Conservation (phyloP, 2,113 vertebrate species). For the Falco punctatus region DNA sequence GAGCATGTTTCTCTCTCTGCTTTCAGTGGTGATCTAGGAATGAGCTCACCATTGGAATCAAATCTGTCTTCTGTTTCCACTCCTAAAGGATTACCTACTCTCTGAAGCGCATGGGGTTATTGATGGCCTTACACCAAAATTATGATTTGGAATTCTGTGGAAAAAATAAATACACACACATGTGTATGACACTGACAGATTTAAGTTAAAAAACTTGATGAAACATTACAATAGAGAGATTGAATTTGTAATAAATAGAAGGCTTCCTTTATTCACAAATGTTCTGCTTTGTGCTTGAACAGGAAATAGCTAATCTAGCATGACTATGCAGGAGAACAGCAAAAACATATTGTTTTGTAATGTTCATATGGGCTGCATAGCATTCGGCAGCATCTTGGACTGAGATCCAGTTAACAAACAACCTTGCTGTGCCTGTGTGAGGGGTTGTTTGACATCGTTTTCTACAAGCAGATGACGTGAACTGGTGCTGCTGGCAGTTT, state of each 20-base stretch:
- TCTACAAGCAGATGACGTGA: neutral
- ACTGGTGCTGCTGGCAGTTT: neutral
- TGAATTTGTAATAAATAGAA: slow-evolving; percentile 41
- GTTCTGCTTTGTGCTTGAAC: neutral
- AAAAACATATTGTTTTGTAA: neutral
- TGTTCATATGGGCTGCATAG: neutral
- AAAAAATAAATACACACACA: slow-evolving; percentile 21
- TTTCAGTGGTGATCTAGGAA: slow-evolving; percentile 79
- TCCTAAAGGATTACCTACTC: slow-evolving; percentile 80
- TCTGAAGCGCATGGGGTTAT: slow-evolving; percentile 67
- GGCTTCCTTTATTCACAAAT: neutral
- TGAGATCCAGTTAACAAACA: neutral
- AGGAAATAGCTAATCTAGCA: neutral
- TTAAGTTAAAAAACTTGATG: slow-evolving; percentile 2
- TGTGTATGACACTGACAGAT: slow-evolving; percentile 23
- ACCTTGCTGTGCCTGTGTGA: neutral
- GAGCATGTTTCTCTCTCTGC: slow-evolving; percentile 62
- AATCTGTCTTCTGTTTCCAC: slow-evolving; percentile 81
- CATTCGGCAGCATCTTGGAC: neutral
- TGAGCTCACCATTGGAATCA: slow-evolving; percentile 83
- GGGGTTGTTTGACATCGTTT: neutral
- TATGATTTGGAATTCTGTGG: slow-evolving; percentile 54
- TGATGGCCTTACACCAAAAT: slow-evolving; percentile 65
- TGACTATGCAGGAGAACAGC: neutral
- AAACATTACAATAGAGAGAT: slow-evolving; percentile 25